Evolutionary conservation across 2,888 invertebrate species (phyloP).

Genomic region (Muschampia plurimacula): DNA sequence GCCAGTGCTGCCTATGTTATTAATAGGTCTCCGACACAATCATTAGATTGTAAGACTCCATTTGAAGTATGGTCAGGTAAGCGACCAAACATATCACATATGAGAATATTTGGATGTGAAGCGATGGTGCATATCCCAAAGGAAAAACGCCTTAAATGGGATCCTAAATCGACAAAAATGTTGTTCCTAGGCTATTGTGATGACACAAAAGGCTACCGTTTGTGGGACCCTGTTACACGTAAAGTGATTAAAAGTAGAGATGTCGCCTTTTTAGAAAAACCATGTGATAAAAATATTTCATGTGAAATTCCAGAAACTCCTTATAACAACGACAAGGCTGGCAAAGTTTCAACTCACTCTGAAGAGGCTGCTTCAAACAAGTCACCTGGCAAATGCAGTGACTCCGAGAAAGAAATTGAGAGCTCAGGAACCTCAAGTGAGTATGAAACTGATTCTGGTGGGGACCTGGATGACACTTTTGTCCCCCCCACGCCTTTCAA

Average conservation of each 20-base stretch:
- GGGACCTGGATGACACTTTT: not conserved
- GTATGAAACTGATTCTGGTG: constrained; percentile 6
- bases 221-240: not conserved
- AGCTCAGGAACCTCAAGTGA: constrained; percentile 8
- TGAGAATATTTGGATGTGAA: constrained; percentile 58
- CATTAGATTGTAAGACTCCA: constrained; percentile 37
- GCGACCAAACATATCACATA: constrained; percentile 51
- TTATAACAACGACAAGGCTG: not conserved
- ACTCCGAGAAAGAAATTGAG: not conserved
- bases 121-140: constrained; percentile 47
- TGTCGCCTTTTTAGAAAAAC: constrained; percentile 1
- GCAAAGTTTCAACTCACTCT: not conserved
- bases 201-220: constrained; percentile 15
- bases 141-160: constrained; percentile 27
- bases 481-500: not conserved
- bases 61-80: constrained; percentile 55
- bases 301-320: constrained; percentile 9
- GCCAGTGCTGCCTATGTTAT: constrained; percentile 44
- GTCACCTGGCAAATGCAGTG: not conserved
- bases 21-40: constrained; percentile 27
- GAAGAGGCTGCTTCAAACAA: not conserved
- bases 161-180: constrained; percentile 17
- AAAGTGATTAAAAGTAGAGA: constrained; percentile 3
- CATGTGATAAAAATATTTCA: not conserved
- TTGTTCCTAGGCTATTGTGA: constrained; percentile 28